Evolutionary conservation across 1,140 invertebrate genomes (phyloP), one percentile per base, ranked within the genome.

Genomic region (Trichonephila clavipes): DNA sequence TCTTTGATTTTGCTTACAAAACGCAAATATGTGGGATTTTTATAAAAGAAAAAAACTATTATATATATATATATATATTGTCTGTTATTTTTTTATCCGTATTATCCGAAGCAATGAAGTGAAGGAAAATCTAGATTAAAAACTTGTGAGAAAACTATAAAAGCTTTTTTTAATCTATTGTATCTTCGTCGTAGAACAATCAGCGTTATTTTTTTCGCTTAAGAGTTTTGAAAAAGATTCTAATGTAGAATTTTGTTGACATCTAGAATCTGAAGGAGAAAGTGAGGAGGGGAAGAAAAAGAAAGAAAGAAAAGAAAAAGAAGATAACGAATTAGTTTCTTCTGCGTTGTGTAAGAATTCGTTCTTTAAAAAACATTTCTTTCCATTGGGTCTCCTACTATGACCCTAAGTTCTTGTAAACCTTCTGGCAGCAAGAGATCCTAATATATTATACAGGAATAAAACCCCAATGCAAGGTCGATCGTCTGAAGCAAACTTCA

Each of bases 401-500:
- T 69, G 66, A 66, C 40, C 62, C 28, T 59, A 58, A 58, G 24
- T 58, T 58, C 82, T 85, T 40, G 19, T 34, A 82, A 86, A 18
- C 24, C 86, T 66, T 64, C 86, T 64, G 61, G 24, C 77, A 19
- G 34, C 19, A 44, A 72, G 24, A 44, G 64, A 88, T 72, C 87
- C 87, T 88, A 72, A 72, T 88, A 40, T 77, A 77, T 40, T 77
- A 72, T 44, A 69, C 58, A 72, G 61, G 87, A 88, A 88, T 69
- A 88, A 88, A 88, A 88, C 61, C 61, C 34, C 59, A 64, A 69
- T 69, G 87, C 89, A 90, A 90, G 89, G 89, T 82, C 89, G 72
- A 82, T 90, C 77, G 51, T 82, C 24, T n/a, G 69, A 90, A 62
- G 87, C 28, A 69, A 88, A 69, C 40, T 64, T 88, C 61, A 88